Base-by-base conservation (phyloP, 1,140 invertebrate species). In the Lethrus apterus region DNA sequence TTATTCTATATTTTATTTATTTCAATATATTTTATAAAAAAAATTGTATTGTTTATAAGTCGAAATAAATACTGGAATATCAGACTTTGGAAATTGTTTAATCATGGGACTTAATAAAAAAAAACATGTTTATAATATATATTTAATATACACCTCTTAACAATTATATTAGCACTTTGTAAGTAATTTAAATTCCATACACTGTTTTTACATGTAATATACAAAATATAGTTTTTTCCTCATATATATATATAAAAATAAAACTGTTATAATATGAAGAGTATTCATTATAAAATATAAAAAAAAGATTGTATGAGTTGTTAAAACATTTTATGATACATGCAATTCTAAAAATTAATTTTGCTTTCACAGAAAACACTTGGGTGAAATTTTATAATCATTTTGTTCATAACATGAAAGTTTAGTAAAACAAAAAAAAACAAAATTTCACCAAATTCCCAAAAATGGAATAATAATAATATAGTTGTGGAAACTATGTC, bases 341-440 rank as follows among this genome's bases (percentile, higher is more conserved):
- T 33, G 13, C 13, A 14, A 15, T 33, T 19, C 17, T 2, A 40
- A 4, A 9, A 17, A 21, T 10, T n/a, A 14, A 14, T 36, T 38
- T 40, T 49, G 55, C 50, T 57, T 57, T 57, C 55, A 57, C 36
- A 43, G 55, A 57, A 57, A 57, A 57, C 55, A 57, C 26, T 29
- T 30, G 44, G 42, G 21, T 43, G 33, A 54, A 56, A 52, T 48
- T 49, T 46, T 40, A 18, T 8, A 40, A 23, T 26, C 18, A 21
- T n/a, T 40, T 10, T 34, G 17, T 34, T 17, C 19, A 2, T 3
- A 34, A 14, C 19, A 18, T 7, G n/a, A 26, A 7, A n/a, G n/a
- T 5, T 26, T 31, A 31, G 14, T 31, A 11, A 31, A 31, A 17
- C 18, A 33, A 33, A 13, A 33, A 33, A 3, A 14, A 31, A 31